phyloP scores from a whole-genome alignment of 2,888 invertebrate species.

The Epinotia nisella region DNA sequence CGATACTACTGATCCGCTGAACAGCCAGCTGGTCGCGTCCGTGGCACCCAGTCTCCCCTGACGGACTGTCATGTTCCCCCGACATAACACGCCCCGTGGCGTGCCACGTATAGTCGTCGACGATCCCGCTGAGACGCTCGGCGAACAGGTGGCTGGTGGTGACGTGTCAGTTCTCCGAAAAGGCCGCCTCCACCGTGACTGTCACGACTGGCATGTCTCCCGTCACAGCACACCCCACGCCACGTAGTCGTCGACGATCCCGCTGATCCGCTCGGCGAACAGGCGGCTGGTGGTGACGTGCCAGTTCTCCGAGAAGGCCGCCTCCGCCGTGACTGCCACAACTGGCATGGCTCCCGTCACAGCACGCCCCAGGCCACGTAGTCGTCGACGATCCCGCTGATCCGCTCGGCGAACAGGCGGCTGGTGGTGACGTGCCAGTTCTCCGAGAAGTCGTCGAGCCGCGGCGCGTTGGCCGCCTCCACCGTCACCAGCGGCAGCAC shows the following conservation, averaged over 20 bases:
- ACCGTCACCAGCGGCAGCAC: conserved; percentile 60
- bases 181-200: too few species aligned
- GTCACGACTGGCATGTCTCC: too few species aligned
- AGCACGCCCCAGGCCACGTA: conserved; percentile 60
- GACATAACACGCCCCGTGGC: too few species aligned
- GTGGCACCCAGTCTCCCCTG: too few species aligned
- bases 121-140: too few species aligned
- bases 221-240: conserved; percentile 56
- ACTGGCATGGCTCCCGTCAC: too few species aligned
- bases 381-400: conserved; percentile 65
- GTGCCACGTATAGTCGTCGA: too few species aligned
- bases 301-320: conserved; percentile 52
- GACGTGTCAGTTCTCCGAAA: too few species aligned
- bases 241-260: conserved; percentile 61
- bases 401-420: conserved; percentile 54
- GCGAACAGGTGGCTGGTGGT: too few species aligned
- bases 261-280: conserved; percentile 61
- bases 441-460: conserved; percentile 49
- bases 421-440: conserved; percentile 55
- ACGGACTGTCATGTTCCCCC: too few species aligned
- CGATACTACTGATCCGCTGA: too few species aligned
- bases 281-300: conserved; percentile 54
- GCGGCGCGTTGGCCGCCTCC: conserved; percentile 56
- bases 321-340: conserved; percentile 56
- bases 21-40: too few species aligned